Evolutionary conservation across 1,140 invertebrate genomes (phyloP), one percentile per base, ranked within the genome.

Genomic region (Drosophila subobscura): DNA sequence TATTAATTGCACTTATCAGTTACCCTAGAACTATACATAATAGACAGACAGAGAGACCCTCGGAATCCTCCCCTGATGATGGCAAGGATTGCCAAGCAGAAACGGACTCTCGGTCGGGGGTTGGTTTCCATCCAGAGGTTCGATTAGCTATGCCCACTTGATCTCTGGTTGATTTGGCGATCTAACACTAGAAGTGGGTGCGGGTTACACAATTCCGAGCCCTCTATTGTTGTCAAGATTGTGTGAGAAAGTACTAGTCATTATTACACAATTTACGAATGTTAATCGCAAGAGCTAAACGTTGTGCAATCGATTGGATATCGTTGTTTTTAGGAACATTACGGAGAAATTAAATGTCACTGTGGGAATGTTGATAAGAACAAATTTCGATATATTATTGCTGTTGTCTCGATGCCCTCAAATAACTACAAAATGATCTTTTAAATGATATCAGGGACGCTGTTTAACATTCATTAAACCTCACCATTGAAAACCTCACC

Each of bases 1-100:
- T 84, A 89, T 89, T 88, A 88, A 88, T 88, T 89, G 79, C 84
- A 74, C 61, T 88, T 88, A 88, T 84, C 84, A 79, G 68, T 88
- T 89, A 79, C 72, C 58, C 50, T 5, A 51, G 50, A 46, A 46
- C 33, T 37, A 37, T 49, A 46, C 22, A 41, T 29, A 75, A 42
- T 45, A 45, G 40, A 14, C 54, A n/a, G 1, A 40, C 29, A 7
- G 14, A 40, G 20, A 42, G 44, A 53, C 50, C 44, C 22, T 37
- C 14, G 12, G 20, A 53, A 40, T 64, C 59, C 59, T 56, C 57
- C 71, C 70, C 41, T 42, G 25, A 25, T 52, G 29, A 12, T 25
- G 3, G 6, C 27, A 16, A 40, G 72, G 57, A 63, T 54, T 56
- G 53, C 33, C 44, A 27, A 20, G 12, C 29, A 27, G 5, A 33